A percentile compares a stretch with the other conserved stretches of the same genome.
These are phyloP conservation scores for Synodontis membranacea DNA, from an alignment of 2,113 vertebrate genomes.

Conservation along the genomic window DNA sequence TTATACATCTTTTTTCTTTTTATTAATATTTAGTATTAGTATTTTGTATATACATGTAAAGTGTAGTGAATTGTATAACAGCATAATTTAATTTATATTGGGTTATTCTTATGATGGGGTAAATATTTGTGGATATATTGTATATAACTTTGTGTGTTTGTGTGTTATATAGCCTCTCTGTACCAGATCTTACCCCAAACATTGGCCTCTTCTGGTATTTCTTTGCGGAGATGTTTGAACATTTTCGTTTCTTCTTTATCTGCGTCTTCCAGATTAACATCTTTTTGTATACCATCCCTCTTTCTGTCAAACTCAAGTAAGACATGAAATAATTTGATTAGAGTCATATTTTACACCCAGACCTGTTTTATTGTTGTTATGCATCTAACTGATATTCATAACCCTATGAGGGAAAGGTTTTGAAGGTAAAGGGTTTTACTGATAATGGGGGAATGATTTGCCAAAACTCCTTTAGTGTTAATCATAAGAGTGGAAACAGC, in stretches of 20 bases:
- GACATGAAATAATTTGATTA: slow-evolving; percentile 44
- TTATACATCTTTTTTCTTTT: background rate
- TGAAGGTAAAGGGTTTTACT: background rate
- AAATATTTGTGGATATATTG: background rate
- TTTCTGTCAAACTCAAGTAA: slow-evolving; percentile 95
- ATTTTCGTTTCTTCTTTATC: slow-evolving; percentile 96
- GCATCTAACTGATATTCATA: background rate
- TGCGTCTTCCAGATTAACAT: slow-evolving; percentile 99
- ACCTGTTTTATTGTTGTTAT: background rate
- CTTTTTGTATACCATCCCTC: slow-evolving; percentile 95
- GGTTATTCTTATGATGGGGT: background rate
- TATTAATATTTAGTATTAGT: background rate
- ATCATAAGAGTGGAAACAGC: background rate
- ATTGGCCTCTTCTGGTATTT: slow-evolving; percentile 99
- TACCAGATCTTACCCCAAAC: slow-evolving; percentile 96
- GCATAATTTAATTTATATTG: background rate
- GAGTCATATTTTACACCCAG: background rate
- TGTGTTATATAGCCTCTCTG: slow-evolving; percentile 82
- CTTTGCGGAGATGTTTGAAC: slow-evolving; percentile 99
- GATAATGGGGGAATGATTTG: background rate
- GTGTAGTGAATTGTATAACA: background rate
- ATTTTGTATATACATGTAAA: background rate
- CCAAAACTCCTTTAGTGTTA: background rate
- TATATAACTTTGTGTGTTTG: slow-evolving; percentile 14
- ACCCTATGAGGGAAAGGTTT: background rate